phyloP scores from a whole-genome alignment of 2,888 invertebrate species.

The Blera fallax region DNA sequence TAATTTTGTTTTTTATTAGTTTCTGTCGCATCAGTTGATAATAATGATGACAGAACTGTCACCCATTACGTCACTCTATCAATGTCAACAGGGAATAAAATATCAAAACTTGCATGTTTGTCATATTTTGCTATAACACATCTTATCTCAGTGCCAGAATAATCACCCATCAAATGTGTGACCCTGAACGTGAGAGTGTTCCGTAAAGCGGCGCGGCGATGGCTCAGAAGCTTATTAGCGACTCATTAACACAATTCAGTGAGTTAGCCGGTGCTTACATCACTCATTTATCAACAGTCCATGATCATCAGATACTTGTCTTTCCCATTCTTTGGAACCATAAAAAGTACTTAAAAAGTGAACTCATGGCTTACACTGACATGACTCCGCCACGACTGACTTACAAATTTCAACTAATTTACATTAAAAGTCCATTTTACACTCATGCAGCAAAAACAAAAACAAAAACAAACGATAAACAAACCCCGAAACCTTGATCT shows the following conservation, averaged over 20 bases:
- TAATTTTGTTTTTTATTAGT: too few species aligned
- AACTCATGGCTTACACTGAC: conserved; percentile 20
- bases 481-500: conserved; percentile 60
- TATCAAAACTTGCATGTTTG: background rate
- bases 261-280: background rate
- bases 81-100: conserved; percentile 4
- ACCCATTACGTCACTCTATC: background rate
- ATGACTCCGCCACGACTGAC: background rate
- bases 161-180: background rate
- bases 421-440: conserved; percentile 41
- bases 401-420: conserved; percentile 25
- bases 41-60: background rate
- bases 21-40: background rate
- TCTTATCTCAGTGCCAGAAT: background rate
- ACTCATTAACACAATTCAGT: conserved; percentile 1
- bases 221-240: conserved; percentile 16
- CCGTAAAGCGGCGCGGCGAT: background rate
- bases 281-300: conserved; percentile 8
- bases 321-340: background rate
- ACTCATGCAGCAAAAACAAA: background rate
- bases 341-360: background rate
- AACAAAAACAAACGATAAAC: conserved; percentile 42
- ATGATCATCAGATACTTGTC: conserved; percentile 21
- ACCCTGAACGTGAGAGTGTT: conserved; percentile 7
- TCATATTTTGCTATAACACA: background rate